Base-by-base conservation (phyloP, 2,888 invertebrate species). In the Drosophila flavopinicola region DNA sequence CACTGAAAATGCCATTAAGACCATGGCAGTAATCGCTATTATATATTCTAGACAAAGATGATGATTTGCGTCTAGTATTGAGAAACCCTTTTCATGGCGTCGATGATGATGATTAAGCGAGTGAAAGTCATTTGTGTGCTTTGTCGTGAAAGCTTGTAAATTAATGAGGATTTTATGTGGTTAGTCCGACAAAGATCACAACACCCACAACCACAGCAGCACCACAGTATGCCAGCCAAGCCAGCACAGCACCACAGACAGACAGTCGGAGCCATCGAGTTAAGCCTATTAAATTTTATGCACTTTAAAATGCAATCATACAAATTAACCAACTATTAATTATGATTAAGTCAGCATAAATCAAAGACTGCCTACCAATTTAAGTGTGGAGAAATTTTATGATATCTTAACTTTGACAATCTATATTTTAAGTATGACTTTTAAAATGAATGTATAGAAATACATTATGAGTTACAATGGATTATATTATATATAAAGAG, bases 121-220 rank as follows among this genome's bases (percentile, higher is more conserved):
- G 79, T 83, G 79, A 79, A 79, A 79, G 79, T 79, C 53, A 59
- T 63, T 59, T 68, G 56, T 39, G 66, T 35, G n/a, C n/a, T n/a
- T n/a, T n/a, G 32, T 32, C 57, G 78, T 45, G 84, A 80, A 80
- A 80, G 79, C 72, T 74, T 66, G 71, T 67, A 77, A 79, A 57
- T 56, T 63, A 67, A 75, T 72, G 79, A 75, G 75, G 79, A 74
- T 77, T 77, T 69, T 49, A 67, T 80, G 84, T 68, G 79, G 79
- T 83, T 69, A 69, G 67, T 56, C 67, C 48, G 56, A 56, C 20
- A 11, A 1, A 42, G 13, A 32, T n/a, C 10, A 35, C 45, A 53
- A 57, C 64, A 68, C 56, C 56, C 68, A 73, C 68, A 73, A 53
- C 52, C 20, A 57, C 2, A 58, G 7, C 38, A 23, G 11, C 30